phyloP scores from a whole-genome alignment of 2,888 invertebrate species.

The Scelioninae gen. 2 region DNA sequence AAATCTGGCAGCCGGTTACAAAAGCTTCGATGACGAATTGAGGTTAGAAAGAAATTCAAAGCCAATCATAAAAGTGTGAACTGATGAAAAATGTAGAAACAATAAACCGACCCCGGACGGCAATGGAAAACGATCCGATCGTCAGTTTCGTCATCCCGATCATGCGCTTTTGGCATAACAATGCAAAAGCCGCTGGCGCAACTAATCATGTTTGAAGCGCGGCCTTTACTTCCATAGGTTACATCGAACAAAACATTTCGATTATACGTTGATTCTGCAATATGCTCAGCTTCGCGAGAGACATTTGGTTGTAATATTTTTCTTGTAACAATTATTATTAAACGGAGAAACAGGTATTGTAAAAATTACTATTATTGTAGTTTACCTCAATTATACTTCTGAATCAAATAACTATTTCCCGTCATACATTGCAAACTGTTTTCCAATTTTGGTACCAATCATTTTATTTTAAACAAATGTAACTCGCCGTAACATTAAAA shows the following conservation, averaged over 20 bases:
- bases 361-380: too few relatives aligned
- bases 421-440: too few relatives aligned
- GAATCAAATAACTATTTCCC: too few relatives aligned
- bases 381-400: too few relatives aligned
- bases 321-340: neutral
- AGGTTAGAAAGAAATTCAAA: conserved; percentile 23
- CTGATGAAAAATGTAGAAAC: conserved; percentile 38
- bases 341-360: too few relatives aligned
- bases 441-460: too few relatives aligned
- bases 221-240: conserved; percentile 39
- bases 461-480: too few relatives aligned
- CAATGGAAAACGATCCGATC: conserved; percentile 37
- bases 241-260: neutral
- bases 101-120: conserved; percentile 20
- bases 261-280: neutral
- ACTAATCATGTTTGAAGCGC: conserved; percentile 43
- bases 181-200: conserved; percentile 36
- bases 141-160: conserved; percentile 42
- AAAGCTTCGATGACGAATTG: conserved; percentile 10
- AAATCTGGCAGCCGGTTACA: conserved; percentile 21
- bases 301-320: too few relatives aligned
- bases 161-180: conserved; percentile 50
- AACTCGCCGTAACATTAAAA: too few relatives aligned
- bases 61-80: conserved; percentile 36
- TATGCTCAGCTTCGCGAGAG: neutral